Evolutionary conservation across 2,888 invertebrate genomes (phyloP), one percentile per base, ranked within the genome.

Genomic region (Lasioglossum calceatum): DNA sequence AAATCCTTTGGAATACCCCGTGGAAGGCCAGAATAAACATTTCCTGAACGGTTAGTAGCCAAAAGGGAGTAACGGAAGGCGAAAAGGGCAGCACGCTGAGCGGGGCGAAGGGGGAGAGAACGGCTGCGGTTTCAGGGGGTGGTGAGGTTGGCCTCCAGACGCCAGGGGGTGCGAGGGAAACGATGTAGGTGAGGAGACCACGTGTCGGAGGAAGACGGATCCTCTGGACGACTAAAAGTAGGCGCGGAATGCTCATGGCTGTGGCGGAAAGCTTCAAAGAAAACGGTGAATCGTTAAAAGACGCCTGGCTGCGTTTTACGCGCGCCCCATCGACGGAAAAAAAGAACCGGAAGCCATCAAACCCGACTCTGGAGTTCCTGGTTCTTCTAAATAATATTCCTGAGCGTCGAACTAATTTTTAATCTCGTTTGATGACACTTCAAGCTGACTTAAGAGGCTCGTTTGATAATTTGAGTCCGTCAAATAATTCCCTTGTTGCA

Each of bases 41-140:
- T 93, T 93, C 93, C 93, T 88, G 93, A 93, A 94, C 90, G 94
- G 94, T 94, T 94, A 93, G 93, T 94, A 93, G 92, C 90, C 89
- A 87, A 54, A 54, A 54, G 50, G 23, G 50, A 23, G 23, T 86
- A 83, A 87, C 76, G 73, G 87, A 79, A 85, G 76, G 85, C 82
- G 89, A 79, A 90, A 72, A 88, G 79, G 54, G 8, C 54, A 54
- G 79, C 61, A 85, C 82, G 88, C 85, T 87, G 89, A 89, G 90
- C 39, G 39, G 39, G 27, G 85, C 89, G 88, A 88, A 89, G 92
- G 93, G 89, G 89, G 86, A 88, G 88, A 89, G 92, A 54, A 54
- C 93, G 90, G 87, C 91, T 93, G 94, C 91, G 94, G 94, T 94
- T 94, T 92, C 50, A n/a, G n/a, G 86, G 80, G 89, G 85, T 85